Base-by-base conservation (phyloP, 2,888 invertebrate species). In the Piscicola geometra region DNA sequence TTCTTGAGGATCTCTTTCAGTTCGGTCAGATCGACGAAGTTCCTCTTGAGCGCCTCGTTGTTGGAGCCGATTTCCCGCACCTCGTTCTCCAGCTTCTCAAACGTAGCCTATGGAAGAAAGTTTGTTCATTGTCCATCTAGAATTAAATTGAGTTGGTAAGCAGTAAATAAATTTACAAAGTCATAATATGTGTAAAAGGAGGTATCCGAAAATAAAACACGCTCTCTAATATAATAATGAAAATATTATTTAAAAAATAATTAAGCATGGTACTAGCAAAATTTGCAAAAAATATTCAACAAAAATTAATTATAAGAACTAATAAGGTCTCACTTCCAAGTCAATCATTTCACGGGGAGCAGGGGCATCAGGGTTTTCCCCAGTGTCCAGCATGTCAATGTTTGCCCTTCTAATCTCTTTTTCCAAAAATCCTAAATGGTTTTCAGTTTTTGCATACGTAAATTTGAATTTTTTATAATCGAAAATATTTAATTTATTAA, bases 291-390 rank as follows among this genome's bases (percentile, higher is more conserved):
- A n/a, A n/a, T n/a, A n/a, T n/a, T n/a, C n/a, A n/a, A n/a, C n/a
- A n/a, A n/a, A n/a, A n/a, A n/a, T n/a, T n/a, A n/a, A n/a, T n/a
- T n/a, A n/a, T n/a, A n/a, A n/a, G n/a, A n/a, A n/a, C n/a, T n/a
- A n/a, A n/a, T n/a, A n/a, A n/a, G n/a, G n/a, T n/a, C 52, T 1
- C 69, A 78, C 79, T 75, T 79, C 79, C 15, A 79, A 75, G 71
- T 79, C 79, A 64, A 79, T 79, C 79, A 87, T 99, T 97, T 82
- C 99, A 79, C 97, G 89, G 0, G 99, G 98, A 83, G 96, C 95
- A 0, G 99, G 99, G 18, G 99, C 98, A 86, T 98, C 97, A 0
- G 98, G 98, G 84, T 94, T 96, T 85, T 99, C 98, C 1, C 97
- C 97, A 0, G 96, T 96, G 85, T 98, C 98, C 85, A 96, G 86